Evolutionary conservation across 2,888 invertebrate genomes (phyloP).

Genomic region (Epistrophella euchroma): DNA sequence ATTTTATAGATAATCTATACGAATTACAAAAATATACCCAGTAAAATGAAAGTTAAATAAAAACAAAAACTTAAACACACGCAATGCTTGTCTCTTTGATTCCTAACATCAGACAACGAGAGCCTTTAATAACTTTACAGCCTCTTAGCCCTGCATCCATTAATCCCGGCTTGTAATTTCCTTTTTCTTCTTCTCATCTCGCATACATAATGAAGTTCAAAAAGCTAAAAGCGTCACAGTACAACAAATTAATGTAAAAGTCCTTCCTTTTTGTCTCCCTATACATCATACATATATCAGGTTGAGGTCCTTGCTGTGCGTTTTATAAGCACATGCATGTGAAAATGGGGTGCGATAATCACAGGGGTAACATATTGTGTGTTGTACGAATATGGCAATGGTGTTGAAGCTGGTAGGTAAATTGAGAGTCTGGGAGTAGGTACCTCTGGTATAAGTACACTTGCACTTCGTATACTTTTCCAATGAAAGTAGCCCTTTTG

Average conservation of each 20-base stretch:
- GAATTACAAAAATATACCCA: background rate
- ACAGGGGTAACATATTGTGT: conserved; percentile 66
- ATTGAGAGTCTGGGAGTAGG: background rate
- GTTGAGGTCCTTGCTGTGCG: conserved; percentile 15
- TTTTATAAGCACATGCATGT: conserved; percentile 22
- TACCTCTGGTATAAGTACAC: conserved; percentile 7
- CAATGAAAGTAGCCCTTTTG: conserved; percentile 73
- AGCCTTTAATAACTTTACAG: background rate
- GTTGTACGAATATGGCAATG: conserved; percentile 39
- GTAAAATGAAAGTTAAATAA: background rate
- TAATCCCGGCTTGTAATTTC: conserved; percentile 72
- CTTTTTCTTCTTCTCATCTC: conserved; percentile 69
- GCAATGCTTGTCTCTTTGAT: conserved; percentile 11
- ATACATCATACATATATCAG: background rate
- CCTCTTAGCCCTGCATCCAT: conserved; percentile 50
- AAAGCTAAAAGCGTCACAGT: conserved; percentile 67
- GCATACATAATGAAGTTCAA: conserved; percentile 71
- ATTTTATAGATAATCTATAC: conserved; percentile 17
- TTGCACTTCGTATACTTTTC: conserved; percentile 42
- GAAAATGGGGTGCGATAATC: conserved; percentile 72
- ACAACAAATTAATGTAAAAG: conserved; percentile 73
- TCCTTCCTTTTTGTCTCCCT: conserved; percentile 30
- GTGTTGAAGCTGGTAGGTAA: conserved; percentile 7
- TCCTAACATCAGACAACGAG: background rate
- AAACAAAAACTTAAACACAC: background rate